These are phyloP conservation scores for Nycticorax nycticorax DNA, from an alignment of 2,113 vertebrate genomes.

Conservation along the genomic window DNA sequence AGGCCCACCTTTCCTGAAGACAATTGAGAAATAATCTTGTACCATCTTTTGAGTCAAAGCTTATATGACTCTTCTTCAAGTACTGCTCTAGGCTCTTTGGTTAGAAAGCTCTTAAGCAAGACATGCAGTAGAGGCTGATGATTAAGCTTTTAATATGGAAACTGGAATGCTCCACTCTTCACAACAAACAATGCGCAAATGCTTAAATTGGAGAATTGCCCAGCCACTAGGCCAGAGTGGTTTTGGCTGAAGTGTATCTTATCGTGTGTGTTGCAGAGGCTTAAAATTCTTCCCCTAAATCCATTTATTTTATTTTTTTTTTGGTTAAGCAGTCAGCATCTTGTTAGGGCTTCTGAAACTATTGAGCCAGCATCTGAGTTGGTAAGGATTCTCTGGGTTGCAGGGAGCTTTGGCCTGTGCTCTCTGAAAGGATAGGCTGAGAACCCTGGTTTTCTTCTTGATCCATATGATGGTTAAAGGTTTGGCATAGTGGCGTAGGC, in stretches of 20 bases:
- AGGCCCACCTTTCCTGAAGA: background rate
- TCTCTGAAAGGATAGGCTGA: background rate
- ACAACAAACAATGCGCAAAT: background rate
- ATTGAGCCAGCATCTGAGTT: background rate
- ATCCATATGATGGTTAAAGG: background rate
- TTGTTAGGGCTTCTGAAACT: background rate
- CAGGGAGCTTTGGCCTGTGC: background rate
- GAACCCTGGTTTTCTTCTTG: background rate
- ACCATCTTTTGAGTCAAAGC: background rate
- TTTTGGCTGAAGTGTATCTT: background rate
- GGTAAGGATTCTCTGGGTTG: background rate
- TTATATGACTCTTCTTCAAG: background rate
- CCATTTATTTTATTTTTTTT: background rate
- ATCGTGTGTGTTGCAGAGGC: background rate
- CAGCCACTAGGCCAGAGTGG: background rate
- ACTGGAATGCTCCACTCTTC: background rate
- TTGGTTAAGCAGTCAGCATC: background rate
- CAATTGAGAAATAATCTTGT: background rate
- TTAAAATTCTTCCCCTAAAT: background rate
- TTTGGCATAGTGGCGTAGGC: background rate
- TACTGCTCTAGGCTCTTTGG: background rate
- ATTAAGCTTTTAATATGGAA: constrained; percentile 35
- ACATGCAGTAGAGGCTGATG: background rate
- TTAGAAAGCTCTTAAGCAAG: background rate
- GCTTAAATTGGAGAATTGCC: constrained; percentile 26